Percentiles rank a stretch among this genome's conserved stretches.
phyloP scores from a whole-genome alignment of 2,113 vertebrate genomes.

The Cyrtonyx montezumae region DNA sequence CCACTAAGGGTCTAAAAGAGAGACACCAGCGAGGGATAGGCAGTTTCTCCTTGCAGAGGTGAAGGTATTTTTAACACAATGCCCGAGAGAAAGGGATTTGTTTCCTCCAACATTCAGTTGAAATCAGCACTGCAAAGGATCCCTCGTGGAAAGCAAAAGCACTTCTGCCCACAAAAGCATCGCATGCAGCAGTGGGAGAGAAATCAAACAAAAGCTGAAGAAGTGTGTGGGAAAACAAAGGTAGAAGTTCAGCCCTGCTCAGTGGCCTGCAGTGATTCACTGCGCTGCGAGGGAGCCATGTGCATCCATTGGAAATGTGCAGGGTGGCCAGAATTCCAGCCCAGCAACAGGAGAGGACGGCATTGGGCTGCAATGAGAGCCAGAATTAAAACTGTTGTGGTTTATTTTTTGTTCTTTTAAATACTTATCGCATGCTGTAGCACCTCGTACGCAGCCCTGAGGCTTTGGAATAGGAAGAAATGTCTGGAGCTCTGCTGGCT shows the following conservation, averaged over 20 bases:
- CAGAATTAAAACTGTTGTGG: neutral
- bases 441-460: neutral
- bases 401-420: constrained; percentile 4
- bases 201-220: neutral
- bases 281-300: neutral
- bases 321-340: constrained; percentile 28
- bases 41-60: neutral
- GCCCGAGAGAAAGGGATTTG: neutral
- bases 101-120: neutral
- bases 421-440: neutral
- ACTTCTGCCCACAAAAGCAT: neutral
- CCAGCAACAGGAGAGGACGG: neutral
- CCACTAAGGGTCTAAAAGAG: neutral
- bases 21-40: neutral
- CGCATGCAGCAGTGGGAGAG: neutral
- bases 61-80: constrained; percentile 45
- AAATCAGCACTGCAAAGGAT: neutral
- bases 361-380: neutral
- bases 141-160: neutral
- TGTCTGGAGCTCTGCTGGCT: constrained; percentile 45
- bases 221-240: neutral
- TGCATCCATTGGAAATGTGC: neutral
- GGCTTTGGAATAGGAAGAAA: constrained; percentile 53
- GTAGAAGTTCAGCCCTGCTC: neutral
- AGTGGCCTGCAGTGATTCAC: neutral